phyloP scores from a whole-genome alignment of 2,888 invertebrate genomes.

The Tiliacea citrago region DNA sequence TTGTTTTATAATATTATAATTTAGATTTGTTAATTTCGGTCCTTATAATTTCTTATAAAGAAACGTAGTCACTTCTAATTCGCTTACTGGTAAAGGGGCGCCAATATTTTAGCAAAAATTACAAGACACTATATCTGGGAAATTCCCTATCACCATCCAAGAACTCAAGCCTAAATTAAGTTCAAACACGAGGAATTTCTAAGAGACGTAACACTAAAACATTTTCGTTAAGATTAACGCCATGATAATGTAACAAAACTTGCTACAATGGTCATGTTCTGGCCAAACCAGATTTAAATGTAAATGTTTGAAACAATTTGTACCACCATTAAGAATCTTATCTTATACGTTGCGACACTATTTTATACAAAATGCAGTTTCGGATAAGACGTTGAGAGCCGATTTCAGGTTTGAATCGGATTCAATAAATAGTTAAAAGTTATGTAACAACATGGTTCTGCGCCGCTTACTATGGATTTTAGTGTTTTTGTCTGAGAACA shows the following conservation, averaged over 20 bases:
- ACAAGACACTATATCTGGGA: neutral
- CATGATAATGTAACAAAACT: constrained; percentile 56
- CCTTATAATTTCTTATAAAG: no score
- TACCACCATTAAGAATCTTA: constrained; percentile 66
- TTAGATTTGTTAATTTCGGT: neutral
- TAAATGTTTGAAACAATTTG: constrained; percentile 69
- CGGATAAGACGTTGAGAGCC: constrained; percentile 53
- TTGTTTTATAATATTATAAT: no score
- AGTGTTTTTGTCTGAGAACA: constrained; percentile 10
- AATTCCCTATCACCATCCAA: neutral
- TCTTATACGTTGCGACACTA: constrained; percentile 63
- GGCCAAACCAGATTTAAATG: constrained; percentile 66
- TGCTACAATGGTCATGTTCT: constrained; percentile 61
- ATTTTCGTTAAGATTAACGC: constrained; percentile 53
- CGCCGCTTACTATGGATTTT: constrained; percentile 17
- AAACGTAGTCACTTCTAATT: neutral
- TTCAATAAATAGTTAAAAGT: constrained; percentile 50
- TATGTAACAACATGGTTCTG: constrained; percentile 35
- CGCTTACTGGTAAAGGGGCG: neutral
- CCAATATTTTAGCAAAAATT: neutral
- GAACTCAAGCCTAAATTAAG: constrained; percentile 4
- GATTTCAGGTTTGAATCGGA: constrained; percentile 49
- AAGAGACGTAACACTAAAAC: constrained; percentile 27
- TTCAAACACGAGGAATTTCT: constrained; percentile 18
- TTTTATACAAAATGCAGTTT: constrained; percentile 57